These are phyloP conservation scores for Cephus spinipes DNA, from an alignment of 2,888 invertebrate genomes.

Conservation along the genomic window DNA sequence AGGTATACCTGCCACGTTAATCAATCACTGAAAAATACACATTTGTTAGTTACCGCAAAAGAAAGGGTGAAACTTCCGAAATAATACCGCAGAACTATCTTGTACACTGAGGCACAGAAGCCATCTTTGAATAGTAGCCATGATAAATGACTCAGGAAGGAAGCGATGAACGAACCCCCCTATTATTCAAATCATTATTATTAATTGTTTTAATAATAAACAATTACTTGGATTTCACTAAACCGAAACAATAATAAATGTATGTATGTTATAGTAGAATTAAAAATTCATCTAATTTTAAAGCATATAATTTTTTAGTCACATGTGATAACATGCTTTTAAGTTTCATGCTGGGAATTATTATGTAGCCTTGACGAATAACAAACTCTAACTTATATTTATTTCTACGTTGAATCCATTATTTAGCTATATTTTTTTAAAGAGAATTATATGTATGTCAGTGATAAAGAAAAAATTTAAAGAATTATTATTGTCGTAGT, in stretches of 20 bases:
- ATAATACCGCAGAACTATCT: neutral
- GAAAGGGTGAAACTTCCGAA: neutral
- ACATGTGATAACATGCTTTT: neutral
- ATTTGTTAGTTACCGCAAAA: neutral
- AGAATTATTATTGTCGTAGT: neutral
- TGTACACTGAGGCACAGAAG: neutral
- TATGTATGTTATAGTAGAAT: neutral
- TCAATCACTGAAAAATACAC: constrained; percentile 5
- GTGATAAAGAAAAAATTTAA: neutral
- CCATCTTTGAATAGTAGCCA: neutral
- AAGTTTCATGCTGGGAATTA: neutral
- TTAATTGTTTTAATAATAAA: neutral
- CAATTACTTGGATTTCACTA: neutral
- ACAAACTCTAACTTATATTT: neutral
- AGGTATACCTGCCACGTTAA: neutral
- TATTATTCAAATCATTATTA: neutral
- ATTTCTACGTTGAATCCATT: neutral
- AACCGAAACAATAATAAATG: neutral
- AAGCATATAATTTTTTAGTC: neutral
- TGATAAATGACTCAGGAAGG: neutral
- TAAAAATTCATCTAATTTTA: neutral
- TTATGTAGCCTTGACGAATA: neutral
- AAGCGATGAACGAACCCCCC: neutral
- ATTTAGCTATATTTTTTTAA: neutral
- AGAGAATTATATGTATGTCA: neutral